These are phyloP conservation scores for Volucella inflata DNA, from an alignment of 2,888 invertebrate species.

Conservation along the genomic window DNA sequence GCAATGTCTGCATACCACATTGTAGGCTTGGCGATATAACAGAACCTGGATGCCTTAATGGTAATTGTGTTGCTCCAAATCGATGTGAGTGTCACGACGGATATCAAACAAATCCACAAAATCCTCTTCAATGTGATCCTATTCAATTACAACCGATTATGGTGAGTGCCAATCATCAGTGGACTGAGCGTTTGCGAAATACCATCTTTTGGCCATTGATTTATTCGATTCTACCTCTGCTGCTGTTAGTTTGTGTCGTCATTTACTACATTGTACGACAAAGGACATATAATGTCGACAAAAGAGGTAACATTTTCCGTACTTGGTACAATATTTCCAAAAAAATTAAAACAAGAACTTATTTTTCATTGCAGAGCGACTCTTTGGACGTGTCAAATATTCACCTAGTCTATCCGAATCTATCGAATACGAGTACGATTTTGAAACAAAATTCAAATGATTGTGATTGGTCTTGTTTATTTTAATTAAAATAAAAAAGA, in stretches of 20 bases:
- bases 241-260: conserved; percentile 1
- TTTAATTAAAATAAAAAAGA: conserved; percentile 42
- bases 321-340: background rate
- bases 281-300: conserved; percentile 47
- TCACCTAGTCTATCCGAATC: conserved; percentile 41
- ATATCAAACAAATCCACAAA: conserved; percentile 30
- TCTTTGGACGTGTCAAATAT: conserved; percentile 21
- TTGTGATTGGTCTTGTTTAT: conserved; percentile 40
- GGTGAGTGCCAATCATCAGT: conserved; percentile 6
- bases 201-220: background rate
- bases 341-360: background rate
- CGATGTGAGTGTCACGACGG: conserved; percentile 61
- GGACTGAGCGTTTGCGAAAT: conserved; percentile 14
- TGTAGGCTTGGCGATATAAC: conserved; percentile 23
- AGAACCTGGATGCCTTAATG: conserved; percentile 80
- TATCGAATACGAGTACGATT: conserved; percentile 25
- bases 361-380: conserved; percentile 43
- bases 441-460: conserved; percentile 6
- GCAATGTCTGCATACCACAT: conserved; percentile 30
- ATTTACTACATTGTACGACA: conserved; percentile 11
- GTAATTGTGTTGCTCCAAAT: conserved; percentile 53
- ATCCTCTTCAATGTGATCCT: conserved; percentile 39
- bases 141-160: background rate
- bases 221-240: background rate
- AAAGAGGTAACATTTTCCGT: conserved; percentile 42